Base-by-base conservation (phyloP, 92 coral and sea anemone species). In the Epizoanthus ramosus region DNA sequence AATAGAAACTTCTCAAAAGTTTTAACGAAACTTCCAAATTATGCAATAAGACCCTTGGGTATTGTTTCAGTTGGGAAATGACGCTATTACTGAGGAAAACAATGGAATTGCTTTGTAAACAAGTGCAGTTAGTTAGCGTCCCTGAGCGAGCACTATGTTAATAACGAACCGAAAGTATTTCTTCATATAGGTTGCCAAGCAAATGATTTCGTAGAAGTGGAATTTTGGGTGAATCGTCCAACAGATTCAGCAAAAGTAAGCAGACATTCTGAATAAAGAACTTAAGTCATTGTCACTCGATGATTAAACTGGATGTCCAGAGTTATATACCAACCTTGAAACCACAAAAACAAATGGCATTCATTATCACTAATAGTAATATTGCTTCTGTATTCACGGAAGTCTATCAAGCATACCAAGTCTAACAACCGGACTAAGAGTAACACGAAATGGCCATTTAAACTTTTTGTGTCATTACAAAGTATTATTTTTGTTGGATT, bases 51-150 rank as follows among this genome's bases (percentile, higher is more conserved):
- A 50, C 54, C 54, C 54, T 50, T 50, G 22, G 45, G 50, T 19
- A 45, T 71, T 17, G 15, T 7, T 68, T 33, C 15, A 45, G 21
- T 13, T 4, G 53, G 15, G 47, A 6, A 41, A 41, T 37, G 57
- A 37, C 45, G 69, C 45, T 59, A 33, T 41, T 76, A 50, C 37
- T 39, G 64, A 0, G 43, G 22, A 35, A 33, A 59, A 76, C 69
- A 76, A 76, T 61, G 63, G 45, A 33, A 67, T 15, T 16, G 14
- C 54, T 33, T 19, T 50, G 72, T 35, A 67, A 77, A 77, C 63
- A 75, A 57, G 63, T 15, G 22, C 50, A 43, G 50, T n/a, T 74
- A 43, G 50, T n/a, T 74, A 74, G 81, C 82, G 71, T 77, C 82
- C 82, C 52, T 77, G 19, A 23, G 22, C 43, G 0, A 37, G 22